phyloP scores from a whole-genome alignment of 2,888 invertebrate genomes.

The Cremastinae sp. region DNA sequence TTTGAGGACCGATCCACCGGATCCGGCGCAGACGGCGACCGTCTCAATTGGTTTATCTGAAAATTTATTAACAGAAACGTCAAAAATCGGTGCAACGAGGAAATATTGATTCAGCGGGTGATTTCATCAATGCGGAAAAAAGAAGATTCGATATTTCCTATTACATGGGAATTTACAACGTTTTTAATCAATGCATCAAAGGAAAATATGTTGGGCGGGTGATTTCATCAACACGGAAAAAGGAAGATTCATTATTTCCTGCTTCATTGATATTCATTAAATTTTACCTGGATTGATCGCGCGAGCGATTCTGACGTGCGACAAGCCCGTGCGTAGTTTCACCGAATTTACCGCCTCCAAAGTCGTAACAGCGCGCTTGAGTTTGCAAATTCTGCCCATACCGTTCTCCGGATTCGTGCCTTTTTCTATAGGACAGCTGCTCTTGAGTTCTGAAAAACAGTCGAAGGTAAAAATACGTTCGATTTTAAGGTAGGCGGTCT shows the following conservation, averaged over 20 bases:
- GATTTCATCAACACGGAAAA: no score
- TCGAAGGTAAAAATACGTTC: not conserved
- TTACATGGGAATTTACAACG: not conserved
- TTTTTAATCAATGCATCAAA: no score
- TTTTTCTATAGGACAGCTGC: constrained; percentile 73
- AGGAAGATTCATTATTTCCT: no score
- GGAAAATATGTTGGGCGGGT: no score
- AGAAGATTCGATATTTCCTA: not conserved
- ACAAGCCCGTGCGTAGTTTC: constrained; percentile 86
- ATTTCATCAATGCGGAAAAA: not conserved
- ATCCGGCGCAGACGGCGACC: constrained; percentile 94
- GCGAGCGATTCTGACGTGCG: constrained; percentile 88
- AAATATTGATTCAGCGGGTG: not conserved
- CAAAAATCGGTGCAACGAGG: not conserved
- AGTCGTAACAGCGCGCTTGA: constrained; percentile 82
- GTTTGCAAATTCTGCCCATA: constrained; percentile 83
- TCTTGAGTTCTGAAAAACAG: constrained; percentile 67
- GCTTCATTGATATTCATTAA: no score
- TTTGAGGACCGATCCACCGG: constrained; percentile 90
- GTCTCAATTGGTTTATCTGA: constrained; percentile 82
- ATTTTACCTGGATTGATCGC: constrained; percentile 80
- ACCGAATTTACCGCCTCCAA: constrained; percentile 85
- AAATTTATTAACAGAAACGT: not conserved
- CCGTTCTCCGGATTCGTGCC: constrained; percentile 79
- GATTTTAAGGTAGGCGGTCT: not conserved